Conservation (phyloP, 1,140 invertebrate genomes). For the Apis florea region DNA sequence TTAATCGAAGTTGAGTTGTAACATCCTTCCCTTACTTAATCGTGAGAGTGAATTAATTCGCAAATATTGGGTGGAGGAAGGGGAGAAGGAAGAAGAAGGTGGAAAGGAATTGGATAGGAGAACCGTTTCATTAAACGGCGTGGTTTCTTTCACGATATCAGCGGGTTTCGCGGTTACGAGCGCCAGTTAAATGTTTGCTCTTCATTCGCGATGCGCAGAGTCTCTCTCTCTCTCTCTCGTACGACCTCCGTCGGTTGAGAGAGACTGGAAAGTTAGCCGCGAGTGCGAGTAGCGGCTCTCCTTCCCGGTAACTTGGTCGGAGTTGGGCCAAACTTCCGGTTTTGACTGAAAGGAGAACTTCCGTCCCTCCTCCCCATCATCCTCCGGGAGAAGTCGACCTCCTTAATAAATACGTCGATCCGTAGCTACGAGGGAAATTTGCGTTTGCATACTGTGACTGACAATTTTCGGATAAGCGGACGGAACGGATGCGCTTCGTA, state of each 20-base stretch:
- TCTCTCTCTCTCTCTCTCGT: background rate
- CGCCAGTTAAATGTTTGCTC: constrained; percentile 52
- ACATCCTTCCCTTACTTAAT: too few species aligned
- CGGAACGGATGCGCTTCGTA: constrained; percentile 1
- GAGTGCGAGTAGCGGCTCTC: constrained; percentile 19
- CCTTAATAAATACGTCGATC: constrained; percentile 51
- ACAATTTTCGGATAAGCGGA: background rate
- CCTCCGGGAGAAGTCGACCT: constrained; percentile 7
- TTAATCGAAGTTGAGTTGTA: too few species aligned
- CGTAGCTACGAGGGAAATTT: constrained; percentile 34
- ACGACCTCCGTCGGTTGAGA: constrained; percentile 17
- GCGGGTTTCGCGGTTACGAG: constrained; percentile 9
- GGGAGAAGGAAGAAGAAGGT: too few species aligned
- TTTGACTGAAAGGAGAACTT: constrained; percentile 40
- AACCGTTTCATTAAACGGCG: background rate
- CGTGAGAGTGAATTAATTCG: background rate
- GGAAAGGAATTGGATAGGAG: background rate
- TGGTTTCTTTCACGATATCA: constrained; percentile 46
- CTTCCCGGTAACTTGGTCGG: constrained; percentile 23
- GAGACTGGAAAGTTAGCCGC: constrained; percentile 35
- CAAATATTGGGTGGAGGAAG: background rate
- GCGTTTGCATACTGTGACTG: constrained; percentile 11
- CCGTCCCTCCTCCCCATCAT: constrained; percentile 9
- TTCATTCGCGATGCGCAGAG: constrained; percentile 32
- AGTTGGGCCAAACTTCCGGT: constrained; percentile 48